Evolutionary conservation across 1,140 invertebrate species (phyloP).

Genomic region (Drosophila ironensis): DNA sequence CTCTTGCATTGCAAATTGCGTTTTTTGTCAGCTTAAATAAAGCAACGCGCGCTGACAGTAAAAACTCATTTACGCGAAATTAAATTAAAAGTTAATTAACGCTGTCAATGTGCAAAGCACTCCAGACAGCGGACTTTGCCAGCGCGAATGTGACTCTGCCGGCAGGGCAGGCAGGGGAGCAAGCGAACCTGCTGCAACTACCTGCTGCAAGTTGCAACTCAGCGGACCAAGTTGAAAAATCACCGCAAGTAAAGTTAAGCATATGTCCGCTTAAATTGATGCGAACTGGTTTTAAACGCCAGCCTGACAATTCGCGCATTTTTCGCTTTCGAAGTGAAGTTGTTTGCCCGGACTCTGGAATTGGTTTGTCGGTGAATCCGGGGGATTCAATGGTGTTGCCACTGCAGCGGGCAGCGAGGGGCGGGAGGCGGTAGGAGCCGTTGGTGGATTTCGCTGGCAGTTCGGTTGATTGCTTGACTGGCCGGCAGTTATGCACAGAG

Average conservation of each 20-base stretch:
- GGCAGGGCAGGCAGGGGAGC: too few relatives aligned
- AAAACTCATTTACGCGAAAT: conserved; percentile 80
- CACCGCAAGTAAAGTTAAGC: conserved; percentile 76
- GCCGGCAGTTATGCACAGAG: conserved; percentile 56
- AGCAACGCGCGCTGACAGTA: conserved; percentile 71
- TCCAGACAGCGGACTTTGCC: conserved; percentile 26
- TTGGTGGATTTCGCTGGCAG: too few relatives aligned
- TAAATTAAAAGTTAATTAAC: conserved; percentile 81
- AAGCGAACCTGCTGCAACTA: too few relatives aligned
- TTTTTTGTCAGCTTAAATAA: conserved; percentile 65
- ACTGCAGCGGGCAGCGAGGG: neutral
- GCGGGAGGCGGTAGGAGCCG: neutral
- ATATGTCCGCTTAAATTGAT: conserved; percentile 74
- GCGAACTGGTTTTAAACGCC: conserved; percentile 74
- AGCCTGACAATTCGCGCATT: conserved; percentile 64
- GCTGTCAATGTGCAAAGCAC: conserved; percentile 80
- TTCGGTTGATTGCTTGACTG: conserved; percentile 36
- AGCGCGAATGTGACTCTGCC: neutral
- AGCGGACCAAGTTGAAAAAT: conserved; percentile 71
- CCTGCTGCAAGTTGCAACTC: conserved; percentile 46
- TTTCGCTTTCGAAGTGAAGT: conserved; percentile 11
- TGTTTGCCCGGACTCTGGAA: conserved; percentile 44
- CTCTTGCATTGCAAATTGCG: conserved; percentile 57
- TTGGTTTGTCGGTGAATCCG: conserved; percentile 51
- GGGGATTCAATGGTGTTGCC: too few relatives aligned